Conservation (phyloP, 2,113 vertebrate species). For the Pristiophorus japonicus region DNA sequence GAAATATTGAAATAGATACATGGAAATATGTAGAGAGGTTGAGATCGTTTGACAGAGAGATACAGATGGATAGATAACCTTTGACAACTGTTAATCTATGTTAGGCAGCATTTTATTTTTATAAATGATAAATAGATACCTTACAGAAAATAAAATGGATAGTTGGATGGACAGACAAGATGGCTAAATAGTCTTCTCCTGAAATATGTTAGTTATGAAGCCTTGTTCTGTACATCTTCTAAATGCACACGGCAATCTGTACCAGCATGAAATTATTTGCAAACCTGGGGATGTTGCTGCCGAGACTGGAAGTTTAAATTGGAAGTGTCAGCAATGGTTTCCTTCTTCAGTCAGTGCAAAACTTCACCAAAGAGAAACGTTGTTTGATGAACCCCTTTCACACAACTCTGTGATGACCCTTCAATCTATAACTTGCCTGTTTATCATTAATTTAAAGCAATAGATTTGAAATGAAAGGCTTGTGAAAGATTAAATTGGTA, state of each 20-base stretch:
- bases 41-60: too few species aligned
- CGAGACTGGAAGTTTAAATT: neutral
- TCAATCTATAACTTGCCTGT: neutral
- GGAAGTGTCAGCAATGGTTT: neutral
- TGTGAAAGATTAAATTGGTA: neutral
- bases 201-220: too few species aligned
- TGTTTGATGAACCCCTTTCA: neutral
- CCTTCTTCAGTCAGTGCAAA: neutral
- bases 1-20: too few species aligned
- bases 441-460: neutral
- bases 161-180: too few species aligned
- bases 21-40: too few species aligned
- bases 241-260: neutral
- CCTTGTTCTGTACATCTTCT: neutral
- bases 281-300: neutral
- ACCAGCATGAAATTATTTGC: neutral
- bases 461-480: neutral
- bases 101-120: too few species aligned
- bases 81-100: too few species aligned
- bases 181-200: too few species aligned
- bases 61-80: too few species aligned
- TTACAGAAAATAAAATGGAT: too few species aligned
- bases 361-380: neutral
- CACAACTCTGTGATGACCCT: neutral
- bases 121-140: too few species aligned